Conservation (phyloP, 1,140 invertebrate species). For the Ceratina japonica region DNA sequence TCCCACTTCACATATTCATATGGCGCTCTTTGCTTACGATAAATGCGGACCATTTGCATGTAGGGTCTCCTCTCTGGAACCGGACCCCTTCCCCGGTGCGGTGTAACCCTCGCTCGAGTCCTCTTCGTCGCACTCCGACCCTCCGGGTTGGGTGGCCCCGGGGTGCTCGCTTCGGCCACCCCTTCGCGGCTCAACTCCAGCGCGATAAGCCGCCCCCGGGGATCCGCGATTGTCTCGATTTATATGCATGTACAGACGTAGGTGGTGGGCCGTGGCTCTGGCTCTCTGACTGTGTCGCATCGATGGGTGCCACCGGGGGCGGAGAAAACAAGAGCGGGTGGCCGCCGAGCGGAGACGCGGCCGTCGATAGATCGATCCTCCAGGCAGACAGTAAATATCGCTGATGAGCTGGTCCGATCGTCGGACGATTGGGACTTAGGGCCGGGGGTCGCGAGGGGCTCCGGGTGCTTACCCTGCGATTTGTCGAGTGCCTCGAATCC, state of each 20-base stretch:
- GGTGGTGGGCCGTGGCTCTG: slow-evolving; percentile 41
- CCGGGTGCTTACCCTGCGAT: slow-evolving; percentile 60
- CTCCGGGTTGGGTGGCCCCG: slow-evolving; percentile 22
- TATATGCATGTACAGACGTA: slow-evolving; percentile 67
- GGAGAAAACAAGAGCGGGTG: slow-evolving; percentile 1
- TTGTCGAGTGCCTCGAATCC: slow-evolving; percentile 61
- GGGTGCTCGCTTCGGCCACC: slow-evolving; percentile 31
- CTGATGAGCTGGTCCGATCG: slow-evolving; percentile 68
- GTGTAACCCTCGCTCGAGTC: not conserved
- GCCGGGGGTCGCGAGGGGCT: slow-evolving; percentile 21
- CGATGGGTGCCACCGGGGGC: slow-evolving; percentile 1
- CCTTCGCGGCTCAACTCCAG: slow-evolving; percentile 50
- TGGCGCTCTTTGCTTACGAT: slow-evolving; percentile 75
- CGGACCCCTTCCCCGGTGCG: slow-evolving; percentile 48
- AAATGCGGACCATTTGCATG: slow-evolving; percentile 76
- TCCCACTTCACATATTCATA: slow-evolving; percentile 76
- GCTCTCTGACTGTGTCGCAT: slow-evolving; percentile 21
- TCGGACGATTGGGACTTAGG: slow-evolving; percentile 52
- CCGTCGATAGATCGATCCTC: slow-evolving; percentile 66
- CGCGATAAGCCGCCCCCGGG: slow-evolving; percentile 74
- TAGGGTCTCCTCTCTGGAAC: slow-evolving; percentile 65
- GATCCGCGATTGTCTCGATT: slow-evolving; percentile 76
- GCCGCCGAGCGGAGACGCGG: slow-evolving; percentile 8
- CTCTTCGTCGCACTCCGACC: not conserved
- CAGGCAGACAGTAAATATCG: slow-evolving; percentile 74